Percentiles rank a stretch among this genome's conserved stretches.
Conservation (phyloP, 2,797 vertebrate genomes). For the Perodicticus potto region DNA sequence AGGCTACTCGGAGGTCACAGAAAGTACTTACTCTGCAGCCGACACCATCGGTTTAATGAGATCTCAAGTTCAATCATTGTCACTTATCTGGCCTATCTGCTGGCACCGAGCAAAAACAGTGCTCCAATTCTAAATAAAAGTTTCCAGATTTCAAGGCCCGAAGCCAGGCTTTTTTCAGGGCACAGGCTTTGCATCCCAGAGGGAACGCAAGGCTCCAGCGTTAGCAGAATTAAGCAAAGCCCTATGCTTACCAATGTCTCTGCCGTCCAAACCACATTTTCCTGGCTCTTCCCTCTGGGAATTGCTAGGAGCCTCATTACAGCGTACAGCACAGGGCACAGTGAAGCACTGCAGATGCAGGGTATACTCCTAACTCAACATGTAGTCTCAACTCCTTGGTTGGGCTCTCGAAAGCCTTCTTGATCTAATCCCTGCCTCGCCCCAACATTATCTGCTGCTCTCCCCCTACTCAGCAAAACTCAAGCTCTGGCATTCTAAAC, state of each 20-base stretch:
- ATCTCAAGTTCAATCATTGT: slow-evolving; percentile 48
- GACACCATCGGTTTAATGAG: not conserved
- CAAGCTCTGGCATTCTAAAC: not conserved
- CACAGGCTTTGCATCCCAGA: not conserved
- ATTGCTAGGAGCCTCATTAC: not conserved
- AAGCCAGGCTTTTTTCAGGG: slow-evolving; percentile 31
- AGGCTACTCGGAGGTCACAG: not conserved
- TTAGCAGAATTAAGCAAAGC: slow-evolving; percentile 45
- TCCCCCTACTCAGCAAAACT: not conserved
- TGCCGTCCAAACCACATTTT: not conserved
- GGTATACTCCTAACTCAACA: not conserved
- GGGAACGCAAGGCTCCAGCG: not conserved
- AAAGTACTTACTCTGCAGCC: not conserved
- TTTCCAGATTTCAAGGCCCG: slow-evolving; percentile 44
- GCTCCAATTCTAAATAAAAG: slow-evolving; percentile 9
- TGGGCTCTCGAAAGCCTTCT: not conserved
- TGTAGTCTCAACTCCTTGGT: not conserved
- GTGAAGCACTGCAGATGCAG: not conserved
- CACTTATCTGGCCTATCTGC: not conserved
- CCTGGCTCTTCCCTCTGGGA: not conserved
- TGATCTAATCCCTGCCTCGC: not conserved
- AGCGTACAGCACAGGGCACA: fast-evolving
- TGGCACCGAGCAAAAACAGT: not conserved
- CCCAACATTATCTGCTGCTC: not conserved
- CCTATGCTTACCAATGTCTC: not conserved